A percentile compares a stretch with the other conserved stretches of the same genome.
phyloP scores from a whole-genome alignment of 2,888 invertebrate species.

The Dione vanillae region DNA sequence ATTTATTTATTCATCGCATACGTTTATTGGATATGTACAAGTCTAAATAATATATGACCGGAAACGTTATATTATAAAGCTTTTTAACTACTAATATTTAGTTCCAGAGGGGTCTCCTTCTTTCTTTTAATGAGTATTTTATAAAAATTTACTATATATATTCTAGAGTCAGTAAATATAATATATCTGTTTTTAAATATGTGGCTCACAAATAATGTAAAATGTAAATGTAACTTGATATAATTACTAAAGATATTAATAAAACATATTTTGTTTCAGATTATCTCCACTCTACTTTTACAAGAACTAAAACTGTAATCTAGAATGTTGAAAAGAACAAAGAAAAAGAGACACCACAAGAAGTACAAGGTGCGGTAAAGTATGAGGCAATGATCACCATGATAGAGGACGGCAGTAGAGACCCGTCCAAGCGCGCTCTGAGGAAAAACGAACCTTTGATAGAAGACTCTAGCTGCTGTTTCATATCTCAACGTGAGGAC shows the following conservation, averaged over 20 bases:
- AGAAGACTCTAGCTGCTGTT: slow-evolving; percentile 58
- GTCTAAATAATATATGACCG: not conserved
- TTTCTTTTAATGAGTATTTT: no score
- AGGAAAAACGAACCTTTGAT: slow-evolving; percentile 42
- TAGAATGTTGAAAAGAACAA: slow-evolving; percentile 61
- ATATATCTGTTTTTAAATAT: not conserved
- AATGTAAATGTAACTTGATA: no score
- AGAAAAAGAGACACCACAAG: slow-evolving; percentile 62
- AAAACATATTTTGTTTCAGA: slow-evolving; percentile 48
- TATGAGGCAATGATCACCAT: slow-evolving; percentile 53
- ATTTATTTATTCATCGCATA: no score
- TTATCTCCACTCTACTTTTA: slow-evolving; percentile 21
- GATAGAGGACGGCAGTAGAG: slow-evolving; percentile 58
- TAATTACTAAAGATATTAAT: not conserved
- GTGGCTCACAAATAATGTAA: no score
- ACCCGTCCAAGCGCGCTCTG: slow-evolving; percentile 51
- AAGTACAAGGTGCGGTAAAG: slow-evolving; percentile 68
- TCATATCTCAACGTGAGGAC: slow-evolving; percentile 52
- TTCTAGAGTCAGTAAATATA: not conserved
- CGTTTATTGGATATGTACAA: not conserved
- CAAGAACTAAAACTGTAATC: slow-evolving; percentile 33
- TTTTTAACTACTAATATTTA: not conserved
- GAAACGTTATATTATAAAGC: not conserved
- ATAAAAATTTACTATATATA: not conserved
- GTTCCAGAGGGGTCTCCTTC: no score